Evolutionary conservation across 53 echinoderm and acorn worm species (phyloP).

Genomic region (Antedon mediterranea): DNA sequence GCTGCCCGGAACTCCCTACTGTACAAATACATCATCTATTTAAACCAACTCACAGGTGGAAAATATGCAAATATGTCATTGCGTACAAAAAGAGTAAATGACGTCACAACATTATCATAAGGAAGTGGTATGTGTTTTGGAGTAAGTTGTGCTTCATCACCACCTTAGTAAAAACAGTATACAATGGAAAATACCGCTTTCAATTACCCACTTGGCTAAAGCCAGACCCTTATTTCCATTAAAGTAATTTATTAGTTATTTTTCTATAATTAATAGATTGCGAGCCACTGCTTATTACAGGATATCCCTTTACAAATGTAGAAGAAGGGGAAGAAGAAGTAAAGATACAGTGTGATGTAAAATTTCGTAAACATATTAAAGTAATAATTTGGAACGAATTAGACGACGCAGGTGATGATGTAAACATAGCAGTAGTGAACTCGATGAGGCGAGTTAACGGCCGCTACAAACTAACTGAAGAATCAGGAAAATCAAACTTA

Average conservation of each 20-base stretch:
- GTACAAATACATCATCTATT: too few species aligned
- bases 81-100: too few species aligned
- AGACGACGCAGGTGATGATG: neutral
- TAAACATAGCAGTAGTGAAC: neutral
- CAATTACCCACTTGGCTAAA: too few species aligned
- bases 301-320: neutral
- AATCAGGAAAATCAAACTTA: neutral
- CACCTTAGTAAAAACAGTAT: too few species aligned
- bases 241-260: neutral
- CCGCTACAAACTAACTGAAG: neutral
- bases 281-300: neutral
- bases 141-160: too few species aligned
- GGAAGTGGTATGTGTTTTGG: too few species aligned
- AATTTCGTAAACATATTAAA: neutral
- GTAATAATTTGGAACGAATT: neutral
- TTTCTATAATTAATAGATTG: neutral
- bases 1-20: too few species aligned
- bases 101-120: too few species aligned
- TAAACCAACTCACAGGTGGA: too few species aligned
- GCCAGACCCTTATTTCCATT: neutral
- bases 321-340: neutral
- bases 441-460: neutral
- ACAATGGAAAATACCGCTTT: neutral
- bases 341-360: neutral
- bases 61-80: too few species aligned